Conservation (phyloP, 1,140 invertebrate genomes). For the Drosophila setifemur region DNA sequence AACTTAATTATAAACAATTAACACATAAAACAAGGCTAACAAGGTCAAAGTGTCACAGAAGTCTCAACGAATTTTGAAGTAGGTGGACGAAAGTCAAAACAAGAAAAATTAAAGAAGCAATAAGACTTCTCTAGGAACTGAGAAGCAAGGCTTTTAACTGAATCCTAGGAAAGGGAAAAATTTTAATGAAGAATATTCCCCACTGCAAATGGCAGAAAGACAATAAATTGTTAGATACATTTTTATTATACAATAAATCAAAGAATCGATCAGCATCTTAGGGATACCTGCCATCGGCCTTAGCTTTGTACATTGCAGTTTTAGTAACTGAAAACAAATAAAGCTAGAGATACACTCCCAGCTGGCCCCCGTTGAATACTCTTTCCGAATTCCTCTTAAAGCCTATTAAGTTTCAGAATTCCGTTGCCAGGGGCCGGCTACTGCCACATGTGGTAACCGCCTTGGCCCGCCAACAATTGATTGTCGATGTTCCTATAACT, state of each 20-base stretch:
- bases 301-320: too few species aligned
- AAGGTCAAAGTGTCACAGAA: slow-evolving; percentile 25
- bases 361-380: not conserved
- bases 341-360: not conserved
- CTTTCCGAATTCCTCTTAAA: slow-evolving; percentile 14
- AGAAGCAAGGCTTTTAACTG: too few species aligned
- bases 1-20: slow-evolving; percentile 35
- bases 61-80: not conserved
- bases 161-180: too few species aligned
- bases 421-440: slow-evolving; percentile 30
- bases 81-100: not conserved
- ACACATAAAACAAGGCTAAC: not conserved
- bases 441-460: slow-evolving; percentile 52
- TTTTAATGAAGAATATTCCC: too few species aligned
- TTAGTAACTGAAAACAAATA: not conserved
- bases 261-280: too few species aligned
- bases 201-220: too few species aligned
- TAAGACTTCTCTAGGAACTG: not conserved
- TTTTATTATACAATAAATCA: too few species aligned
- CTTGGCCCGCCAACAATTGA: slow-evolving; percentile 56
- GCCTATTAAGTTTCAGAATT: slow-evolving; percentile 37
- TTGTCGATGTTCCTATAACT: slow-evolving; percentile 65
- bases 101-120: not conserved
- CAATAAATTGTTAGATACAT: too few species aligned
- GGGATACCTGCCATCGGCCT: too few species aligned